Evolutionary conservation across 2,888 invertebrate genomes (phyloP).

Genomic region (Apoda limacodes): DNA sequence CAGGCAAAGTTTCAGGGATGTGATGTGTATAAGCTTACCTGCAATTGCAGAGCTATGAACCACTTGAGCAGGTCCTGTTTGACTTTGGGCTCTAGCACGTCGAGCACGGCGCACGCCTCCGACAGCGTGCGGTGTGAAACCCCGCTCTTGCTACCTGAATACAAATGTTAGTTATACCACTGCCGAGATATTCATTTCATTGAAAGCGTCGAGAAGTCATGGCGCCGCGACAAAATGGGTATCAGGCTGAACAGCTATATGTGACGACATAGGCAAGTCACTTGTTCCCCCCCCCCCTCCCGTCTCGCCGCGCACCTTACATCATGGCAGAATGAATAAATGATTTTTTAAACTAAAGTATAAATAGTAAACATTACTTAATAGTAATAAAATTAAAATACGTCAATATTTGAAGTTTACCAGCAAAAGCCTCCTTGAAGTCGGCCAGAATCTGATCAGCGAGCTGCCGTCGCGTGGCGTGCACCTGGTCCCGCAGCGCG

Average conservation of each 20-base stretch:
- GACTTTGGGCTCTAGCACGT: constrained; percentile 83
- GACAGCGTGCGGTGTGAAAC: constrained; percentile 40
- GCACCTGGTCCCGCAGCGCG: constrained; percentile 85
- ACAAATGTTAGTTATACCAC: background rate
- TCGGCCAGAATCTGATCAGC: constrained; percentile 91
- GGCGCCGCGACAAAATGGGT: background rate
- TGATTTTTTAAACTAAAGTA: no score
- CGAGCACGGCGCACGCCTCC: constrained; percentile 50
- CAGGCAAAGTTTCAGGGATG: no score
- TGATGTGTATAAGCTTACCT: no score
- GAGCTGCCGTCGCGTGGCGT: constrained; percentile 79
- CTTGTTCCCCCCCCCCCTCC: no score
- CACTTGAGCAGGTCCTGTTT: constrained; percentile 89
- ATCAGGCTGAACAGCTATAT: background rate
- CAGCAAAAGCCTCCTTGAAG: constrained; percentile 89
- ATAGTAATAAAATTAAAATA: no score
- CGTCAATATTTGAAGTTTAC: no score
- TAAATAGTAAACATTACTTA: no score
- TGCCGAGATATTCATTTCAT: no score
- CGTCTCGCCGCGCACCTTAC: no score
- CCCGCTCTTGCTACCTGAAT: constrained; percentile 36
- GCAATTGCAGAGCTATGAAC: constrained; percentile 86
- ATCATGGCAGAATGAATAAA: no score
- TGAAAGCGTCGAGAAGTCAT: background rate
- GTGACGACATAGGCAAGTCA: no score